Base-by-base conservation (phyloP, 2,888 invertebrate genomes). In the Blastobasis adustella region DNA sequence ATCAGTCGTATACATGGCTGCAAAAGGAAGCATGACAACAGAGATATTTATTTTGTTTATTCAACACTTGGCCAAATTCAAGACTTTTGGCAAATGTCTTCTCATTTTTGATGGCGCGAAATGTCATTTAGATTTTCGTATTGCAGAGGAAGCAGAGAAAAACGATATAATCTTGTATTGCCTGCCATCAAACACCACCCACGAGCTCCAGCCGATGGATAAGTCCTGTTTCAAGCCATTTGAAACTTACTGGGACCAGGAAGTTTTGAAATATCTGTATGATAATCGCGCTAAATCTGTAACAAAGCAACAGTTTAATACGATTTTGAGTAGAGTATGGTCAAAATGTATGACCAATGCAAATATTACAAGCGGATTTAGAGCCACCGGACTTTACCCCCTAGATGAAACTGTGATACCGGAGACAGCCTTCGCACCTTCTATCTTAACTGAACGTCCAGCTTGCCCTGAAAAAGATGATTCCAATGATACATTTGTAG, bases 191-290 rank as follows among this genome's bases (percentile, higher is more conserved):
- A 55, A 53, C 36, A 55, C 55, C 10, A 55, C 58, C 4, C 56
- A 58, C 37, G 58, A 57, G 38, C 46, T 58, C 7, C 58, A 59
- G 40, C 59, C 59, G 10, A 37, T 59, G n/a, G 57, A 59, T 45
- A 59, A 59, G 49, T 47, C 10, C 23, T 46, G 36, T 46, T 46
- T 46, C 46, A 46, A 46, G 46, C 44, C 37, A 49, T 49, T 43
- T 36, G 37, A 49, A 44, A 49, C 49, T 46, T 46, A 36, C 37
- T 46, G 46, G 46, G 46, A 46, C 10, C 46, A 46, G 36, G 46
- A 46, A 46, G 46, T 37, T 9, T 46, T 46, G 46, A 6, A 46
- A 46, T 46, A 36, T 37, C 46, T 46, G 46, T 46, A 46, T 45
- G 45, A 45, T 8, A 45, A 45, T 45, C 45, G 45, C 45, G 45